Evolutionary conservation across 2,888 invertebrate species (phyloP).

Genomic region (Griposia aprilina): DNA sequence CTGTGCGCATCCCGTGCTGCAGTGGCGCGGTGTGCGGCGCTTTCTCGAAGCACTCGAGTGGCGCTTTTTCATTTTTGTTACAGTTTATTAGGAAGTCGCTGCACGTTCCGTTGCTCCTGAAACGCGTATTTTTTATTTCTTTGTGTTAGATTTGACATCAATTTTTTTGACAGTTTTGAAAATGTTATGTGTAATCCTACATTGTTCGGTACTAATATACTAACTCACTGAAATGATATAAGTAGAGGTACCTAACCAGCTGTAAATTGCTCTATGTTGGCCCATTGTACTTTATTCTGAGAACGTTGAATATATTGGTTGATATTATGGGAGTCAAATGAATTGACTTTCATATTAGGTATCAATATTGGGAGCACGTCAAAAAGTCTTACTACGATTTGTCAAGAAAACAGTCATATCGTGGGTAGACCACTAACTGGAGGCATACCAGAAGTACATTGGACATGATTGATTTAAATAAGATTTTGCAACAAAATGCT

Average conservation of each 20-base stretch:
- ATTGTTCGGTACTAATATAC: too few species aligned
- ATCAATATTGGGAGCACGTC: too few species aligned
- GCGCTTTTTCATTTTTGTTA: conserved; percentile 64
- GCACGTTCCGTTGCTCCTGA: conserved; percentile 23
- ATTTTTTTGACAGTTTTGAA: too few species aligned
- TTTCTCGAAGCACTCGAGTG: conserved; percentile 48
- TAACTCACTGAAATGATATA: too few species aligned
- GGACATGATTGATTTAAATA: conserved; percentile 26
- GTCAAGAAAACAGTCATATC: background rate
- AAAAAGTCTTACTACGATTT: background rate
- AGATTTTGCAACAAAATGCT: conserved; percentile 43
- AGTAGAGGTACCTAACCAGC: too few species aligned
- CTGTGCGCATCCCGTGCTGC: conserved; percentile 45
- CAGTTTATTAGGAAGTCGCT: conserved; percentile 32
- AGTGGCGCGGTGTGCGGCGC: conserved; percentile 1
- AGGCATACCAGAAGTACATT: background rate
- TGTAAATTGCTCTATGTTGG: too few species aligned
- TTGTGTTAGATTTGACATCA: too few species aligned
- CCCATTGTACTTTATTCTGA: too few species aligned
- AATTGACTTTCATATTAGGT: too few species aligned
- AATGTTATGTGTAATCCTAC: too few species aligned
- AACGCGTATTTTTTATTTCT: conserved; percentile 23
- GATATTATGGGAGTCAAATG: too few species aligned
- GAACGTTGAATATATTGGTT: too few species aligned
- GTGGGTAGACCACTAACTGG: background rate